Evolutionary conservation across 2,888 invertebrate species (phyloP).

Genomic region (Syrista parreyssii): DNA sequence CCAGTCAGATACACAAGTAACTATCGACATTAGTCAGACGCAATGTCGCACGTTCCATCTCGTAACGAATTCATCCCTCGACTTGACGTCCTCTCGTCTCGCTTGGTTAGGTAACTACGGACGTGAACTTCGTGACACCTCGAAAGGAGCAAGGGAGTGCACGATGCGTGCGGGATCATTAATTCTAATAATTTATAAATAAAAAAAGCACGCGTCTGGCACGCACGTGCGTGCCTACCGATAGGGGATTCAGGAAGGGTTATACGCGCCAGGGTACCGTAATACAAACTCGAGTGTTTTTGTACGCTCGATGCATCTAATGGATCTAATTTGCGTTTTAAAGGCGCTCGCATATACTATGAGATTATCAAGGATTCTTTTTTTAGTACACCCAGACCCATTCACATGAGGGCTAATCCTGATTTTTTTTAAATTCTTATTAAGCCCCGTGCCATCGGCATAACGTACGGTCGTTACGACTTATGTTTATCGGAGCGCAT

Average conservation of each 20-base stretch:
- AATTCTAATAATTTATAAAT: constrained; percentile 63
- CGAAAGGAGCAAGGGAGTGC: constrained; percentile 35
- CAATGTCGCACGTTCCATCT: background rate
- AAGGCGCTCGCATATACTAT: constrained; percentile 40
- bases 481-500: background rate
- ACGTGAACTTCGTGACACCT: constrained; percentile 43
- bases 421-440: background rate
- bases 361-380: background rate
- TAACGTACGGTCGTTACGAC: too few relatives aligned
- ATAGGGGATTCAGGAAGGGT: constrained; percentile 31
- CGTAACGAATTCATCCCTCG: background rate
- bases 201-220: constrained; percentile 58
- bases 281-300: constrained; percentile 50
- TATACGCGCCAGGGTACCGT: constrained; percentile 32
- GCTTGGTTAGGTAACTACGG: background rate
- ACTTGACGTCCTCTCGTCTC: constrained; percentile 15
- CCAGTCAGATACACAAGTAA: background rate
- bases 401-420: background rate
- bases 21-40: background rate
- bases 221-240: constrained; percentile 54
- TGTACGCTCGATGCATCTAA: constrained; percentile 57
- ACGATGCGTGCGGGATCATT: constrained; percentile 59
- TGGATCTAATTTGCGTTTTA: constrained; percentile 63
- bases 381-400: background rate
- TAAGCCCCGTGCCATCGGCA: background rate